These are phyloP conservation scores for Botia kubotai DNA, from an alignment of 2,797 vertebrate species.

Conservation along the genomic window DNA sequence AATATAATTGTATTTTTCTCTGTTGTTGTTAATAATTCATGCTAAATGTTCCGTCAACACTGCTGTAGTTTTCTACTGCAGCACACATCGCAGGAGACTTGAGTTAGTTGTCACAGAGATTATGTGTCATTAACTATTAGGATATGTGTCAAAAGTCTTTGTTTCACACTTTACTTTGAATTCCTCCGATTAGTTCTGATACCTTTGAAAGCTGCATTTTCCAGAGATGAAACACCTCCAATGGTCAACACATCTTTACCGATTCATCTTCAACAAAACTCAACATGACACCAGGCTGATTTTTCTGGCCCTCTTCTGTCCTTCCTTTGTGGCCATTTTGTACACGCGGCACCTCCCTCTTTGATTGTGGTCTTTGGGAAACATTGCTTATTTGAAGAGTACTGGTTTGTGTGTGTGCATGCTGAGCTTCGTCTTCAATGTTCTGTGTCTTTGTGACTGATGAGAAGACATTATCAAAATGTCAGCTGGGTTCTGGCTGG, in stretches of 20 bases:
- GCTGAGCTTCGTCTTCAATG: constrained; percentile 4
- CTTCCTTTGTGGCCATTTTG: constrained; percentile 5
- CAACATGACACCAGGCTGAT: background rate
- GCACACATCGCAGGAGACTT: no score
- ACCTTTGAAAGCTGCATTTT: background rate
- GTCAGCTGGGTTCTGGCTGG: constrained; percentile 53
- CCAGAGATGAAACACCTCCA: background rate
- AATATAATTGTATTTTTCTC: background rate
- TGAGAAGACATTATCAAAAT: constrained; percentile 60
- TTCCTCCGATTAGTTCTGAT: background rate
- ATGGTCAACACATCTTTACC: background rate
- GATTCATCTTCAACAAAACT: background rate
- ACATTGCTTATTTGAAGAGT: constrained; percentile 28
- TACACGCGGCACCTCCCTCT: background rate
- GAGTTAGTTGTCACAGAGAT: background rate
- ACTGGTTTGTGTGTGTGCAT: background rate
- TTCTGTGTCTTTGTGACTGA: constrained; percentile 28
- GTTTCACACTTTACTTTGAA: background rate
- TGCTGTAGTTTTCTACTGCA: background rate
- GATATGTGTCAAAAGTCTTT: no score
- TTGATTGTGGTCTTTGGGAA: background rate
- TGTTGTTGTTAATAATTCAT: constrained; percentile 28
- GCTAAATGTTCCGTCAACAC: background rate
- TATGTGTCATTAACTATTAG: no score
- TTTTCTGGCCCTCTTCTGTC: background rate